Evolutionary conservation across 2,113 vertebrate genomes (phyloP).

Genomic region (Epinephelus lanceolatus): DNA sequence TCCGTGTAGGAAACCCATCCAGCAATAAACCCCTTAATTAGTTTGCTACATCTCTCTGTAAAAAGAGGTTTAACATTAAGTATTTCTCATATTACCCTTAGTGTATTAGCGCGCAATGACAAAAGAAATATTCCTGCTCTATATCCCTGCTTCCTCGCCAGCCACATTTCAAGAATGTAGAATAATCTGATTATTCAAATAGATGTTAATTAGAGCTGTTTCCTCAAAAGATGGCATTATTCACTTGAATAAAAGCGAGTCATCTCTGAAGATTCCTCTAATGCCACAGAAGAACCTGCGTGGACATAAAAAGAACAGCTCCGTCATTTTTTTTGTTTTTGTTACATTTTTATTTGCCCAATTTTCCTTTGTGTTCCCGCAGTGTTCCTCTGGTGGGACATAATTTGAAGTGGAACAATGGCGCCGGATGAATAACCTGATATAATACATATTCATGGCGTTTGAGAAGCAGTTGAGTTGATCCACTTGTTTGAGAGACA

Average conservation of each 20-base stretch:
- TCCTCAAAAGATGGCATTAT: conserved; percentile 54
- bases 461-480: conserved; percentile 61
- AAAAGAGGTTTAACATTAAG: conserved; percentile 28
- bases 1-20: not conserved
- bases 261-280: conserved; percentile 58
- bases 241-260: conserved; percentile 47
- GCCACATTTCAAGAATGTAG: conserved; percentile 27
- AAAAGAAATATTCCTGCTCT: conserved; percentile 38
- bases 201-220: conserved; percentile 77
- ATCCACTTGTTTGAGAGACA: conserved; percentile 75
- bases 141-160: conserved; percentile 31
- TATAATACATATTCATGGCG: conserved; percentile 80
- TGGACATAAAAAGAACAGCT: conserved; percentile 61
- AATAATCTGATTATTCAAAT: conserved; percentile 82
- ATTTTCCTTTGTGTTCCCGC: conserved; percentile 56
- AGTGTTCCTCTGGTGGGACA: conserved; percentile 57
- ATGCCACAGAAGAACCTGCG: conserved; percentile 51
- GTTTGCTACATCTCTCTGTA: conserved; percentile 6
- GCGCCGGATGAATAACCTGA: conserved; percentile 63
- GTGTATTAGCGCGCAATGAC: conserved; percentile 33
- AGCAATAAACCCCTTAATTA: conserved; percentile 49
- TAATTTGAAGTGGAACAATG: conserved; percentile 68
- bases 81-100: conserved; percentile 40
- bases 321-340: conserved; percentile 45
- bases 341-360: conserved; percentile 59